A percentile compares a stretch with the other conserved stretches of the same genome.
Evolutionary conservation across 2,888 invertebrate species (phyloP).

Genomic region (Cyaniris semiargus): DNA sequence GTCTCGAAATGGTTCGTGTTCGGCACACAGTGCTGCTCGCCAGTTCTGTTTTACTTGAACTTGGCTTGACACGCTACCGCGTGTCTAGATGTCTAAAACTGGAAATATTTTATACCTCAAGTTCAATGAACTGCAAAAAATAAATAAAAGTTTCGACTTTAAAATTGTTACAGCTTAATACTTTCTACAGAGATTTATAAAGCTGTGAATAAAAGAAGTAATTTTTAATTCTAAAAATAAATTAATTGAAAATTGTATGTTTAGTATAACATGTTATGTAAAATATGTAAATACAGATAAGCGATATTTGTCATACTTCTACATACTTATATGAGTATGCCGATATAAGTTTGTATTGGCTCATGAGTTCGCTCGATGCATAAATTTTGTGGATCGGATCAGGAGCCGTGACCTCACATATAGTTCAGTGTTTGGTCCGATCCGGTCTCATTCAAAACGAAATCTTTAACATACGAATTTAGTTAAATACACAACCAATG

Average conservation of each 20-base stretch:
- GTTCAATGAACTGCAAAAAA: constrained; percentile 1
- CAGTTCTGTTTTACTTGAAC: no score
- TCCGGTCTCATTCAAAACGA: constrained; percentile 35
- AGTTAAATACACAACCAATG: background rate
- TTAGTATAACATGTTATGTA: background rate
- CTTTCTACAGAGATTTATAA: background rate
- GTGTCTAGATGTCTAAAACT: background rate
- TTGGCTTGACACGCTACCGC: no score
- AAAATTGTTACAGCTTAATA: background rate
- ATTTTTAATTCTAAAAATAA: no score
- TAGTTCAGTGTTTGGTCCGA: constrained; percentile 36
- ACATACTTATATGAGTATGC: constrained; percentile 14
- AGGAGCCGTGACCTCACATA: constrained; percentile 52
- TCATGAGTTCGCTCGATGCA: constrained; percentile 46
- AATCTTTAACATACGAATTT: constrained; percentile 27
- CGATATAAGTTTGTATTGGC: constrained; percentile 46
- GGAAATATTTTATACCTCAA: background rate
- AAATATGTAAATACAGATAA: no score
- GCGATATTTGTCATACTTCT: background rate
- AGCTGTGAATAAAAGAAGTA: background rate
- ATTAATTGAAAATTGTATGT: constrained; percentile 15
- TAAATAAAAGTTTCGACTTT: background rate
- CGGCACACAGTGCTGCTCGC: no score
- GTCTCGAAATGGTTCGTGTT: no score
- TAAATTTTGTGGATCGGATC: constrained; percentile 56